Evolutionary conservation across 2,888 invertebrate genomes (phyloP), one percentile per base, ranked within the genome.

Genomic region (Neria commutata): DNA sequence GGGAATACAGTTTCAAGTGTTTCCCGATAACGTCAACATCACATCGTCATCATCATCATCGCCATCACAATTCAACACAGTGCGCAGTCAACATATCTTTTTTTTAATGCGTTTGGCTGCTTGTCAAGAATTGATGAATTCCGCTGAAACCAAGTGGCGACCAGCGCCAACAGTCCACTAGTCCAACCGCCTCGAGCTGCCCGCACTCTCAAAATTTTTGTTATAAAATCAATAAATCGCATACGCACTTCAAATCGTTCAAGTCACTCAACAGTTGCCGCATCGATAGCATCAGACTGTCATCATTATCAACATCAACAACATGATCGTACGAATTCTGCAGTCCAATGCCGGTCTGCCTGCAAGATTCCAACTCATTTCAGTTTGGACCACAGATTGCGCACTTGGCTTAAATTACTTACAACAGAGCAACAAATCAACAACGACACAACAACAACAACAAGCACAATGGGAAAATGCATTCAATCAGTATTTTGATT

Each of bases 281-380:
- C n/a, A n/a, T 74, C 74, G 67, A 74, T 73, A 70, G 73, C 73
- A 70, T 72, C 72, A 75, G n/a, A n/a, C 71, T 75, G 76, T 75
- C 75, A n/a, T n/a, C n/a, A 75, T 77, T 77, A 74, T 75, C 74
- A 75, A 77, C 75, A 77, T 75, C 75, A 72, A 72, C 71, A 77
- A 71, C 76, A 67, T 77, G 77, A 76, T 75, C 71, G 67, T 69
- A 77, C 75, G 65, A 67, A 64, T 70, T 66, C 64, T 29, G 58
- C 58, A 58, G 58, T 57, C 47, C 8, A 14, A 8, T n/a, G 6
- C n/a, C 14, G 8, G 37, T 42, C 8, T 29, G 29, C 29, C 6
- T 14, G 19, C n/a, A n/a, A n/a, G n/a, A n/a, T n/a, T n/a, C n/a
- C n/a, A n/a, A n/a, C n/a, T n/a, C n/a, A n/a, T n/a, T n/a, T n/a